Evolutionary conservation across 2,797 vertebrate species (phyloP).

Genomic region (Anguilla megastoma): DNA sequence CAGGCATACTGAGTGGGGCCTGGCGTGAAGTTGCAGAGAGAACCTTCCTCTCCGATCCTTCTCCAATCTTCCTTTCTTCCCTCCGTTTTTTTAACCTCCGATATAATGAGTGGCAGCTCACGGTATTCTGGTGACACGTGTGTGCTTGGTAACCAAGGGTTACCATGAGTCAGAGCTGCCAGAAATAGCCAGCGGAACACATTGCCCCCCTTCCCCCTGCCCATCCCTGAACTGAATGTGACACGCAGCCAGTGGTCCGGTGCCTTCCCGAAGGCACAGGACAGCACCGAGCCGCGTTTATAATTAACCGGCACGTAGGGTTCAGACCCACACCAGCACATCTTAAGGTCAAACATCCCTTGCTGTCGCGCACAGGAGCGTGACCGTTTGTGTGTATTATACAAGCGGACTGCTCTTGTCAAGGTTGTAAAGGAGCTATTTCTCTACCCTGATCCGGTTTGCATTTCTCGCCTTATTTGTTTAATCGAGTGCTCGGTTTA

Average conservation of each 20-base stretch:
- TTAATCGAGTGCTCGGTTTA: background rate
- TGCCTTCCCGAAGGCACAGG: conserved; percentile 36
- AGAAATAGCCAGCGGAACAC: conserved; percentile 52
- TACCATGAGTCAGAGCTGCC: conserved; percentile 54
- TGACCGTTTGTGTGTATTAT: background rate
- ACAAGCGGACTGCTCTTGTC: background rate
- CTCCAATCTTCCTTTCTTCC: conserved; percentile 36
- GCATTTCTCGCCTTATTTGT: background rate
- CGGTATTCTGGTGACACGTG: conserved; percentile 44
- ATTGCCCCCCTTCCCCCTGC: conserved; percentile 44
- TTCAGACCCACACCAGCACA: background rate
- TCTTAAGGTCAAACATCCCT: conserved; percentile 25
- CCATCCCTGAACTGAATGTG: conserved; percentile 28
- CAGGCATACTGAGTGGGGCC: conserved; percentile 47
- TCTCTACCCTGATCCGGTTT: background rate
- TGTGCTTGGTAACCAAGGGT: conserved; percentile 55
- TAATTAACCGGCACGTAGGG: background rate
- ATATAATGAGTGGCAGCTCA: conserved; percentile 47
- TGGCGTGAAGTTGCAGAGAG: conserved; percentile 39
- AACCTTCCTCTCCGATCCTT: conserved; percentile 34
- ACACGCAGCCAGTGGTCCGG: conserved; percentile 44
- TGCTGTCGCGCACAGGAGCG: background rate
- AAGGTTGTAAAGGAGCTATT: background rate
- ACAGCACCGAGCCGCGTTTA: background rate
- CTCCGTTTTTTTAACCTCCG: conserved; percentile 13